phyloP scores from a whole-genome alignment of 2,113 vertebrate species.

The Columba janthina region DNA sequence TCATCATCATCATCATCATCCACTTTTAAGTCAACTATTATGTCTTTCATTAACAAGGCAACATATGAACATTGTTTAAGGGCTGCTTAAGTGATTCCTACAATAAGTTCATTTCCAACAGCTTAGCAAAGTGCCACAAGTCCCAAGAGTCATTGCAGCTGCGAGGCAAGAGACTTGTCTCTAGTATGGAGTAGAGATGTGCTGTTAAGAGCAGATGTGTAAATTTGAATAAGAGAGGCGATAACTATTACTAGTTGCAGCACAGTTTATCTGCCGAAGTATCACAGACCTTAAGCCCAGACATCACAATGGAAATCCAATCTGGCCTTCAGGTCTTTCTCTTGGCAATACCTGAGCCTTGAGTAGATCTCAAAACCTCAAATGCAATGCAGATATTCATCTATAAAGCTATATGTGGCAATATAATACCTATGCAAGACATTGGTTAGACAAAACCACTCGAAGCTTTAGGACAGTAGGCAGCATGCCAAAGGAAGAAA shows the following conservation, averaged over 20 bases:
- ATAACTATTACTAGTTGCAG: not conserved
- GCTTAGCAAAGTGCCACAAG: not conserved
- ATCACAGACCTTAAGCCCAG: not conserved
- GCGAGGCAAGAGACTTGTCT: not conserved
- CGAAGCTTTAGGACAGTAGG: not conserved
- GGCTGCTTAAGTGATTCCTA: not conserved
- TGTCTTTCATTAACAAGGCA: not conserved
- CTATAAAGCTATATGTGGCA: not conserved
- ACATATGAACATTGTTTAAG: not conserved
- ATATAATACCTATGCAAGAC: not conserved
- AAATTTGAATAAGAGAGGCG: not conserved
- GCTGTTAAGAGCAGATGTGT: not conserved
- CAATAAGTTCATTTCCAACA: not conserved
- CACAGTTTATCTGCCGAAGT: not conserved
- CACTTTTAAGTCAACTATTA: not conserved
- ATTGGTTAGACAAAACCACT: not conserved
- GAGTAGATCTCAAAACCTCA: not conserved
- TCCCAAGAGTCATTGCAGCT: not conserved
- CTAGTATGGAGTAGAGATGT: not conserved
- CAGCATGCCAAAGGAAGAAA: not conserved
- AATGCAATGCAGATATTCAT: not conserved
- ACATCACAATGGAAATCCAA: not conserved
- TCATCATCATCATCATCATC: not conserved
- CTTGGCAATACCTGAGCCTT: not conserved
- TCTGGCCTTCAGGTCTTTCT: not conserved